A percentile compares a stretch with the other conserved stretches of the same genome.
Conservation (phyloP, 2,888 invertebrate species). For the Falcaria lacertinaria region DNA sequence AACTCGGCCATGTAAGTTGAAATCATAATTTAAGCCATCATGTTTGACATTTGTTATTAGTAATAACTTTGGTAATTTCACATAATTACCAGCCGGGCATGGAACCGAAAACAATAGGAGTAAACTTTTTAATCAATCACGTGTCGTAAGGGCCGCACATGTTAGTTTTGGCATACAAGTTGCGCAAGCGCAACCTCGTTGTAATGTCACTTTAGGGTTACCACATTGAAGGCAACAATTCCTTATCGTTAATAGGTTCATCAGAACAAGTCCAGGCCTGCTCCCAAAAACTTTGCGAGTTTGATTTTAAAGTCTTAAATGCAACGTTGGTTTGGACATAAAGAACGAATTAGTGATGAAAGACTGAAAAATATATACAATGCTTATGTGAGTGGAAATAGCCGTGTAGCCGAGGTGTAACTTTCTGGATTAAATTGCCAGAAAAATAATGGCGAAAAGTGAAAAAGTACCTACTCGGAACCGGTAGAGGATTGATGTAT, state of each 20-base stretch:
- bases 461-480: no score
- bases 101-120: constrained; percentile 59
- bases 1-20: neutral
- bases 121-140: constrained; percentile 69
- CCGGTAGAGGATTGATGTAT: no score
- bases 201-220: constrained; percentile 7
- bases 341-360: no score
- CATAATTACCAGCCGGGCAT: constrained; percentile 50
- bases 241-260: neutral
- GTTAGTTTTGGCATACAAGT: constrained; percentile 12
- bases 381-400: no score
- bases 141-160: constrained; percentile 29
- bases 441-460: no score
- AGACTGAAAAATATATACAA: no score
- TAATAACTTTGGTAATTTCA: constrained; percentile 34
- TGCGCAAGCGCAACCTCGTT: constrained; percentile 13
- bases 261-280: no score
- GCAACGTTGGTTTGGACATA: no score
- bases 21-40: neutral
- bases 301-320: no score
- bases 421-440: no score
- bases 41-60: constrained; percentile 36
- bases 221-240: neutral
- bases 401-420: no score
- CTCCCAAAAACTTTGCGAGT: no score